Evolutionary conservation across 2,888 invertebrate species (phyloP).

Genomic region (Epinotia brunnichana): DNA sequence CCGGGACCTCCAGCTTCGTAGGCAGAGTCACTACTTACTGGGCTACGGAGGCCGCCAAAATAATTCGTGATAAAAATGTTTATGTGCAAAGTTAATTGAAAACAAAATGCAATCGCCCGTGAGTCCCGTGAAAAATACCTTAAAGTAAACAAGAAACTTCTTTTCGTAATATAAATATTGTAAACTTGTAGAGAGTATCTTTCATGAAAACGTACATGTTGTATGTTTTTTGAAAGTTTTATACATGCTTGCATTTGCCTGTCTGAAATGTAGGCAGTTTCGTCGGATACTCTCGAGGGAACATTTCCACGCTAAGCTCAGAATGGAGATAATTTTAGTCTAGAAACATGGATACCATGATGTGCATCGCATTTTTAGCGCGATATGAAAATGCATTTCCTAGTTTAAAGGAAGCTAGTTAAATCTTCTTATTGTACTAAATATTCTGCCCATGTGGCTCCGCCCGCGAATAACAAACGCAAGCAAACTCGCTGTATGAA

Average conservation of each 20-base stretch:
- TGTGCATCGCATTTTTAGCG: conserved; percentile 5
- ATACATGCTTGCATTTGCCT: conserved; percentile 12
- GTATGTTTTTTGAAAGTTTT: not conserved
- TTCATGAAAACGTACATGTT: not conserved
- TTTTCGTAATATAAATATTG: too few relatives aligned
- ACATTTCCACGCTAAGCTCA: conserved; percentile 9
- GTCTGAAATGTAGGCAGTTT: conserved; percentile 27
- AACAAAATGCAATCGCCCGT: too few relatives aligned
- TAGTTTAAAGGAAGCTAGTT: not conserved
- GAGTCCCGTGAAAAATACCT: too few relatives aligned
- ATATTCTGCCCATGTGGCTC: too few relatives aligned
- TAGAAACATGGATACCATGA: conserved; percentile 5
- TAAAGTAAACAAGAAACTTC: too few relatives aligned
- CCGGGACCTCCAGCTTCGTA: too few relatives aligned
- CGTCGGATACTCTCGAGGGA: conserved; percentile 24
- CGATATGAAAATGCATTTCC: not conserved
- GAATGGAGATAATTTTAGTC: conserved; percentile 17
- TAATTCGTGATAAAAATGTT: too few relatives aligned
- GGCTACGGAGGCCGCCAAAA: too few relatives aligned
- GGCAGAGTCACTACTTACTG: too few relatives aligned
- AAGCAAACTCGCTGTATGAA: too few relatives aligned
- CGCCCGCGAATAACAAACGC: too few relatives aligned
- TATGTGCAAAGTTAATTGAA: too few relatives aligned
- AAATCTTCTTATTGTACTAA: not conserved
- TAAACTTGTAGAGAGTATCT: not conserved